Base-by-base conservation (phyloP, 2,888 invertebrate species). In the Ramazzottius varieornatus region DNA sequence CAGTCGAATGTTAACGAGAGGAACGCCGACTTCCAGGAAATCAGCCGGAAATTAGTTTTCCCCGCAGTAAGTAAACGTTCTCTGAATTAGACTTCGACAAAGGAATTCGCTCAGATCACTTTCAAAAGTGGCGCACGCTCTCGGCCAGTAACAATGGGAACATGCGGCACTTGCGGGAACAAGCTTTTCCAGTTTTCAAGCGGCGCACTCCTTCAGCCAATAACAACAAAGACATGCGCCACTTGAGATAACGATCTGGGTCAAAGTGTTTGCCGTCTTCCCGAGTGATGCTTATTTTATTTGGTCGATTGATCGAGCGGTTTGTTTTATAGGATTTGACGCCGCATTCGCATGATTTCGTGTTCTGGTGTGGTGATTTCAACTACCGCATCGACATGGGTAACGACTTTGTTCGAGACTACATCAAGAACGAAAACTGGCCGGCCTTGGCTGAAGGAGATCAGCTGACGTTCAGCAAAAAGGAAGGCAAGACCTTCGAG, bases 311-410 rank as follows among this genome's bases (percentile, higher is more conserved):
- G 40, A 40, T 40, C 20, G 40, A 40, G 8, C 20, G 40, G n/a
- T 29, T 2, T n/a, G 65, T 65, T 46, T 72, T 75, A 65, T 71
- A 81, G 81, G 91, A 90, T 13, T 81, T 91, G 67, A 86, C 87
- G 0, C 78, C 96, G 2, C 87, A 88, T 75, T 88, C 91, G 1
- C 96, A 98, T 74, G 98, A 99, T 78, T 94, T 92, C 75, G 85
- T 98, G 1, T 94, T 98, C 77, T 99, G 96, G 96, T 91, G 94
- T 75, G 98, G 98, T 0, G 98, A 98, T 78, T 98, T 98, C 76
- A 98, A 99, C 76, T 99, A 98, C 74, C 83, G 98, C 66, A 85
- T 98, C 67, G 93, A 96, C 75, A 83, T 96, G 82, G 86, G 88
- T 69, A 90, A 89, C 73, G 93, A 93, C 2, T 89, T 91, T 74